Conservation (phyloP, 2,113 vertebrate genomes). For the Semnornis frantzii region DNA sequence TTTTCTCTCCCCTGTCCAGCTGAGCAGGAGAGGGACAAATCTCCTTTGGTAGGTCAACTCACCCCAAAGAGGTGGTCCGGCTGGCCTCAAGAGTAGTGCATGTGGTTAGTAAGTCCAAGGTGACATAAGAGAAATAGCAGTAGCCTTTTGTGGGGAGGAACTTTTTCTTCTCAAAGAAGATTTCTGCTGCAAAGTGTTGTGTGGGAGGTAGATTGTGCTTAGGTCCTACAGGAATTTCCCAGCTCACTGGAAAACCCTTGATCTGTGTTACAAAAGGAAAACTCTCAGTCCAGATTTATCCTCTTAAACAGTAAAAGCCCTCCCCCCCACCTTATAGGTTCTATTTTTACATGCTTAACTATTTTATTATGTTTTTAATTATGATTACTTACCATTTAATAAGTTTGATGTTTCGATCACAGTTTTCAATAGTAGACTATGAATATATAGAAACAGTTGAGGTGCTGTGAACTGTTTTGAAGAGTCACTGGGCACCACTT, state of each 20-base stretch:
- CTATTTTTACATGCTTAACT: background rate
- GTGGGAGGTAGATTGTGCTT: background rate
- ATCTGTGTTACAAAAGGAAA: conserved; percentile 12
- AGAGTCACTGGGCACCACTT: background rate
- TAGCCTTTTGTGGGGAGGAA: background rate
- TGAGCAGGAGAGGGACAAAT: background rate
- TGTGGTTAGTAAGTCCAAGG: background rate
- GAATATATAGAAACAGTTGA: background rate
- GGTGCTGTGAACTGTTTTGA: background rate
- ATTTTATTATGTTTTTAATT: background rate
- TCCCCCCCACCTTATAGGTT: background rate
- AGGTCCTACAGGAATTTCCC: conserved; percentile 19
- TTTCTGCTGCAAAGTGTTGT: background rate
- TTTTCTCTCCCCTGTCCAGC: background rate
- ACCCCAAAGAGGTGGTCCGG: background rate
- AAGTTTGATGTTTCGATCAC: background rate
- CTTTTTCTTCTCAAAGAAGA: background rate
- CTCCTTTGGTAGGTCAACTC: background rate
- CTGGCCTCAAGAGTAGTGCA: background rate
- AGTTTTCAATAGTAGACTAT: background rate
- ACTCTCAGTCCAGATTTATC: background rate
- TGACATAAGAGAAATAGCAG: background rate
- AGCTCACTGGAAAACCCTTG: background rate
- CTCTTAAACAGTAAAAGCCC: background rate
- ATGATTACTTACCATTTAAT: background rate